A percentile compares a stretch with the other conserved stretches of the same genome.
Evolutionary conservation across 2,113 vertebrate genomes (phyloP).

Genomic region (Theristicus caerulescens): DNA sequence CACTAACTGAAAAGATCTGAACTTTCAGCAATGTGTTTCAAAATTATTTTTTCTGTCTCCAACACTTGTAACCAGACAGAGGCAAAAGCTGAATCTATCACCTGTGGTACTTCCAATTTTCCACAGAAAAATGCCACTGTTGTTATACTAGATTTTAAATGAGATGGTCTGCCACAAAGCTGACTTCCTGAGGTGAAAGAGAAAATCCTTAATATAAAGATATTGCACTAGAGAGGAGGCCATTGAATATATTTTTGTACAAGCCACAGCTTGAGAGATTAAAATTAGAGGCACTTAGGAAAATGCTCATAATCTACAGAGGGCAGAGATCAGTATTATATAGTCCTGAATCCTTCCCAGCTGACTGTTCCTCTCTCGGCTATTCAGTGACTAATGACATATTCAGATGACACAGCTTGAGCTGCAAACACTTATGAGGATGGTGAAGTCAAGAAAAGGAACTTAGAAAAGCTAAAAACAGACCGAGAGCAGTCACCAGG

Average conservation of each 20-base stretch:
- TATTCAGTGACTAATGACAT: slow-evolving; percentile 67
- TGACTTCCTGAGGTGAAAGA: slow-evolving; percentile 53
- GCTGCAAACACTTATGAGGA: slow-evolving; percentile 54
- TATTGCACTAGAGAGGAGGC: slow-evolving; percentile 36
- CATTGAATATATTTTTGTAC: slow-evolving; percentile 56
- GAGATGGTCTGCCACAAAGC: slow-evolving; percentile 33
- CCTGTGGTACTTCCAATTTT: slow-evolving; percentile 35
- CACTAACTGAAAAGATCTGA: slow-evolving; percentile 20
- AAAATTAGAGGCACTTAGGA: slow-evolving; percentile 66
- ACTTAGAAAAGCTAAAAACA: slow-evolving; percentile 51
- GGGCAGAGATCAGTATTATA: slow-evolving; percentile 58
- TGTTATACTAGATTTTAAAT: slow-evolving; percentile 19
- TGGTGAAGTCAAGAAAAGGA: slow-evolving; percentile 48
- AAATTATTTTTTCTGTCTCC: slow-evolving; percentile 2
- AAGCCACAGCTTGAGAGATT: slow-evolving; percentile 57
- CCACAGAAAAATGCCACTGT: slow-evolving; percentile 31
- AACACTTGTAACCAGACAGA: slow-evolving; percentile 3
- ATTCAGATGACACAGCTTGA: slow-evolving; percentile 70
- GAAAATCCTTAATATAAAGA: slow-evolving; percentile 56
- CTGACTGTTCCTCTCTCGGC: slow-evolving; percentile 44
- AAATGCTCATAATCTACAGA: slow-evolving; percentile 54
- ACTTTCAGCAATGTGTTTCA: slow-evolving; percentile 29
- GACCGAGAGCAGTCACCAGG: neutral
- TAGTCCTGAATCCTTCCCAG: slow-evolving; percentile 52
- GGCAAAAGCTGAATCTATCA: slow-evolving; percentile 26